Base-by-base conservation (phyloP, 2,888 invertebrate genomes). In the Scaptomyza caliginosa region DNA sequence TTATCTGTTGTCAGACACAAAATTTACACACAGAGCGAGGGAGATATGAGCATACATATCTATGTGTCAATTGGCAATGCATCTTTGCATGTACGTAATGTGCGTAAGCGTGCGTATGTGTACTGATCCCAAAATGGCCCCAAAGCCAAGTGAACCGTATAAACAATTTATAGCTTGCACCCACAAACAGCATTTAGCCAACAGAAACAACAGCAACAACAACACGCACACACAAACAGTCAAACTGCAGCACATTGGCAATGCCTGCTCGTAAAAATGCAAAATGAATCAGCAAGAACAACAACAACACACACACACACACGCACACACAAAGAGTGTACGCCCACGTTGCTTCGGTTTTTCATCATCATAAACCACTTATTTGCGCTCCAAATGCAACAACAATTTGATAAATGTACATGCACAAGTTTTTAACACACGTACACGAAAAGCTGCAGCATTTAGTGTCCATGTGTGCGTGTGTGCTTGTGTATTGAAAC, bases 341-440 rank as follows among this genome's bases (percentile, higher is more conserved):
- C 56, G 42, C 24, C 42, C 3, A 13, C 34, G 30, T 42, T 28
- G 24, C 32, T 21, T 16, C 39, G 28, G 52, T 28, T 19, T 45
- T 49, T 68, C 80, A 86, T 81, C 83, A 81, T 86, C 84, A 86
- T 81, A 81, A 81, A 86, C 81, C 81, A 86, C 84, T 82, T 81
- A 81, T 86, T 81, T 81, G 83, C 86, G 86, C 86, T 86, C 80
- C 77, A 81, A 86, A 83, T 83, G 77, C 80, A 85, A 67, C 77
- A 83, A 80, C 78, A 77, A 70, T 73, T 86, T 80, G 83, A 81
- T 81, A 86, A 71, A 81, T 79, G 73, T 56, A 51, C 55, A 60
- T 38, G 57, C 58, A 80, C 42, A 62, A 74, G 36, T 51, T 68
- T 77, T 19, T 45, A 43, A 40, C 46, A 50, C 55, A 51, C 46